A percentile compares a stretch with the other conserved stretches of the same genome.
These are phyloP conservation scores for Echinops telfairi DNA, from an alignment of 2,113 vertebrate genomes.

Conservation along the genomic window DNA sequence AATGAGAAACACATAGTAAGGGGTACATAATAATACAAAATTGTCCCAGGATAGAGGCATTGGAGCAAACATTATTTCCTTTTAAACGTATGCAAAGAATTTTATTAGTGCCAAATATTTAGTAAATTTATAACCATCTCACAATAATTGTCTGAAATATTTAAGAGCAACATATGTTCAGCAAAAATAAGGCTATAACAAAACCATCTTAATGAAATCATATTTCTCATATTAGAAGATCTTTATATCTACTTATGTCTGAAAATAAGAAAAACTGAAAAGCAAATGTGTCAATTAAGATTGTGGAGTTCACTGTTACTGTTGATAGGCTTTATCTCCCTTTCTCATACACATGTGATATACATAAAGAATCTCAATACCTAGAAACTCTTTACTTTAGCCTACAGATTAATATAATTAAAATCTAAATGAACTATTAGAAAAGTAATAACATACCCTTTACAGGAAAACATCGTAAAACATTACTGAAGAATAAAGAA, in stretches of 20 bases:
- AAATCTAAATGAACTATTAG: constrained; percentile 19
- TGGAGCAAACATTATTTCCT: background rate
- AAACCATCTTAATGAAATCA: constrained; percentile 31
- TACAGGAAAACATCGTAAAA: constrained; percentile 44
- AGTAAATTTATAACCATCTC: constrained; percentile 40
- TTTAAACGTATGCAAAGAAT: constrained; percentile 40
- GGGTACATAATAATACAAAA: constrained; percentile 10
- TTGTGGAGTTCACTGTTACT: background rate
- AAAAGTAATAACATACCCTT: background rate
- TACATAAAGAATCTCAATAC: constrained; percentile 38
- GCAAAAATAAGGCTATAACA: constrained; percentile 50
- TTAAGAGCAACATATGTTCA: constrained; percentile 33
- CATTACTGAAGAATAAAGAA: constrained; percentile 1
- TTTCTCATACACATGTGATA: constrained; percentile 39
- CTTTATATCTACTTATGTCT: background rate
- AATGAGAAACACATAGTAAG: background rate
- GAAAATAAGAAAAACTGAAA: background rate
- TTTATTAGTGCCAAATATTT: constrained; percentile 36
- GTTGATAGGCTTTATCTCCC: background rate
- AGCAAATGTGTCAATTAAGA: background rate
- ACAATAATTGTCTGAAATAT: constrained; percentile 49
- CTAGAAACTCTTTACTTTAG: constrained; percentile 23
- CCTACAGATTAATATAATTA: constrained; percentile 7
- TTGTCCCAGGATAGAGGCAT: background rate
- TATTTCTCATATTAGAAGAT: background rate